Base-by-base conservation (phyloP, 2,888 invertebrate genomes). In the Heliconius sara region DNA sequence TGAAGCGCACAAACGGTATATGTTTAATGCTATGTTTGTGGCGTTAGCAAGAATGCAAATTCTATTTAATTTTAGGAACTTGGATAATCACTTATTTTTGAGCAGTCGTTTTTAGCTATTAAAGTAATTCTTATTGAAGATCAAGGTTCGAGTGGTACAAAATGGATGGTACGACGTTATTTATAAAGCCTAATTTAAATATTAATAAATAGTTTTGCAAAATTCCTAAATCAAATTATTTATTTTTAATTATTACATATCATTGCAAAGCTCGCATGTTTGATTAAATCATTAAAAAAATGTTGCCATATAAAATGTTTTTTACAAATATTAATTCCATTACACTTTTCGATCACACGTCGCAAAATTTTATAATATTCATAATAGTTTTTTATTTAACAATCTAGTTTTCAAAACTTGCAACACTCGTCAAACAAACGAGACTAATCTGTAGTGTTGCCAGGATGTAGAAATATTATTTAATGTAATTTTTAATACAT, bases 41-140 rank as follows among this genome's bases (percentile, higher is more conserved):
- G 74, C 68, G 74, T 63, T 47, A 66, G 75, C 75, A 79, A 79
- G 70, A 74, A 60, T 74, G 78, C 78, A 75, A 79, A 68, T 63
- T 68, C 78, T 78, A 78, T 73, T 72, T 52, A 78, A 65, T 75
- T 79, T 79, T 82, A 82, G 82, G 82, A 82, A 82, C 82, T 82
- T 76, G 68, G 25, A 76, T 67, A 77, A 70, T 81, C 78, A 81
- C 79, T 79, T 78, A 13, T 65, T 67, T 78, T 82, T 82, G 79
- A 82, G 82, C 82, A 76, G 76, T 74, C 75, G 57, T 65, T 79
- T 71, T 75, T 68, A 75, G 39, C 60, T 30, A 43, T 43, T 75
- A 68, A 43, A 78, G 22, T 76, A 52, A 63, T 75, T 7, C 13
- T 65, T 75, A 67, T 12, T 67, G 47, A 30, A 34, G 47, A n/a